These are phyloP conservation scores for Syrphus vitripennis DNA, from an alignment of 2,888 invertebrate genomes.

Conservation along the genomic window DNA sequence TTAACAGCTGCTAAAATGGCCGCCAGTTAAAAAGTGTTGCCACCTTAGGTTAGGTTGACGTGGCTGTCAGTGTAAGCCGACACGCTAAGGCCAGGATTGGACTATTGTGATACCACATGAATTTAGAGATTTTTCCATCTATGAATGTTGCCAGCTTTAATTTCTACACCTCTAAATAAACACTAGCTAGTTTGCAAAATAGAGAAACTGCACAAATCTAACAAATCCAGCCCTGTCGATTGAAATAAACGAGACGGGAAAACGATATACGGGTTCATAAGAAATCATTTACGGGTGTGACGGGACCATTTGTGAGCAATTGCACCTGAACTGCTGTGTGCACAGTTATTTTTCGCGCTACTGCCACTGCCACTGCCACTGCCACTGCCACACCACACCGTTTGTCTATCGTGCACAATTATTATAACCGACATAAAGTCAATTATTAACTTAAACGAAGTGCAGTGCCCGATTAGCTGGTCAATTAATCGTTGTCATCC, in stretches of 20 bases:
- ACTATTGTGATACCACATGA: too few relatives aligned
- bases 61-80: too few relatives aligned
- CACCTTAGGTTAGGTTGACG: too few relatives aligned
- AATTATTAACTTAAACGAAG: slow-evolving; percentile 68
- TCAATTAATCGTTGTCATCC: slow-evolving; percentile 59
- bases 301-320: slow-evolving; percentile 18
- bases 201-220: too few relatives aligned
- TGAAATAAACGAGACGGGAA: neutral
- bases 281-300: slow-evolving; percentile 59
- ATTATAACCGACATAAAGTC: slow-evolving; percentile 65
- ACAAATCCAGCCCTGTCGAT: neutral
- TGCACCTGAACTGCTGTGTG: slow-evolving; percentile 35
- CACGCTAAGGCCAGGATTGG: too few relatives aligned
- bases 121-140: too few relatives aligned
- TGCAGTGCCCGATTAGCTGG: slow-evolving; percentile 61
- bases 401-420: slow-evolving; percentile 65
- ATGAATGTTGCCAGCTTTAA: too few relatives aligned
- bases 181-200: too few relatives aligned
- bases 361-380: neutral
- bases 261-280: slow-evolving; percentile 35
- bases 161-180: too few relatives aligned
- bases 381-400: neutral
- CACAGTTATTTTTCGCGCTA: slow-evolving; percentile 12
- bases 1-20: too few relatives aligned
- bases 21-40: too few relatives aligned